phyloP scores from a whole-genome alignment of 1,140 invertebrate species.

The Saccostrea echinata region DNA sequence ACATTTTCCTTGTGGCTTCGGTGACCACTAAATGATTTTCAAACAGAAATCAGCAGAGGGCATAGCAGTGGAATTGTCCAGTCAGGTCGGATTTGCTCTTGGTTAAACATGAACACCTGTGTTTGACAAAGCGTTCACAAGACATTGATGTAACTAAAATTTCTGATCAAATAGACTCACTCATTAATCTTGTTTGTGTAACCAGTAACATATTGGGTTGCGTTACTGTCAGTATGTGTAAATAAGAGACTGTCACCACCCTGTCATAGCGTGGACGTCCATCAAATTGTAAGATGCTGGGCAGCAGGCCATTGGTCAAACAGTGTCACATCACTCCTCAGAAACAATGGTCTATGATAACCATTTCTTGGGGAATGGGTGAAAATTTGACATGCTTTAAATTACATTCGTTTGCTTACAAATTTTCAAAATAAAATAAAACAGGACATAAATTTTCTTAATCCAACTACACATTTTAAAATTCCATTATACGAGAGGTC shows the following conservation, averaged over 20 bases:
- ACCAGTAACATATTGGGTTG: conserved; percentile 31
- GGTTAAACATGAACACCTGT: conserved; percentile 8
- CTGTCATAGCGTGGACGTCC: not conserved
- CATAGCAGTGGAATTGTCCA: not conserved
- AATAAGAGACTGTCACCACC: not conserved
- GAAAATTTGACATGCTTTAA: too few relatives aligned
- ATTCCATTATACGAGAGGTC: too few relatives aligned
- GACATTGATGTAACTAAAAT: conserved; percentile 8
- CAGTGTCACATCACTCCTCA: not conserved
- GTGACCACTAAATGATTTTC: conserved; percentile 31
- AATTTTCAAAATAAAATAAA: too few relatives aligned
- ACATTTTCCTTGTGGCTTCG: not conserved
- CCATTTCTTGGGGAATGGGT: too few relatives aligned
- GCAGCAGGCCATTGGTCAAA: not conserved
- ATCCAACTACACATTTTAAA: too few relatives aligned
- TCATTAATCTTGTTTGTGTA: conserved; percentile 14
- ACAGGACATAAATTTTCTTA: too few relatives aligned
- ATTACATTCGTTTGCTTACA: too few relatives aligned
- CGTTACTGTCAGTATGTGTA: not conserved
- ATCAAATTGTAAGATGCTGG: not conserved
- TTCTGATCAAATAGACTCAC: not conserved
- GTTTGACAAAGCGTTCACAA: conserved; percentile 12
- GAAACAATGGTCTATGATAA: too few relatives aligned
- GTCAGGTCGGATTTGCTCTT: conserved; percentile 12
- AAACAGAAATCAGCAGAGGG: not conserved